Evolutionary conservation across 2,888 invertebrate species (phyloP), one percentile per base, ranked within the genome.

Genomic region (Noctua comes): DNA sequence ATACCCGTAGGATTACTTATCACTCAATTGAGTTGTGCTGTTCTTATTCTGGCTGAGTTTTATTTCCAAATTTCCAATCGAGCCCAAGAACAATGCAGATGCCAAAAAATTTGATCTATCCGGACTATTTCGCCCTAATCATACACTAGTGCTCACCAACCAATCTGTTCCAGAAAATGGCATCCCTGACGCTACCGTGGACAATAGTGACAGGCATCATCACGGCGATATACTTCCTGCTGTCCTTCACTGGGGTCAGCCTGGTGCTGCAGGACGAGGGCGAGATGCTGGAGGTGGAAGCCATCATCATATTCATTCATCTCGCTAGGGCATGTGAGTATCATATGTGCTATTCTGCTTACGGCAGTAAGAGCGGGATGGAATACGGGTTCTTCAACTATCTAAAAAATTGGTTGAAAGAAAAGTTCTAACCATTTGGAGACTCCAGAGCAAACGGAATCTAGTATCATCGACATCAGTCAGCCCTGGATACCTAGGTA

Each of bases 151-250:
- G 40, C 40, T 40, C n/a, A 51, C 10, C 10, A 4, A 3, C 1
- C n/a, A 65, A 65, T n/a, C 3, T 40, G 73, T 89, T 57, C 6
- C 91, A 96, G 96, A 96, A 94, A 88, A 89, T 95, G 46, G 91
- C 97, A 1, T 95, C 91, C 3, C 93, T 96, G 13, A 96, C 96
- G 0, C 90, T 96, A 2, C 97, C 96, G 0, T 96, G 96, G 96
- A 96, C 96, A 77, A 96, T 96, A 82, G 94, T 96, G 86, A 96
- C 95, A 1, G 96, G 97, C 18, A 95, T 96, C 77, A 91, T 96
- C 80, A 95, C 97, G 0, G 95, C 95, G 16, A 87, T 94, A n/a
- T 94, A 94, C 91, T 96, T 96, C 91, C 89, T 95, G 51, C 91
- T 96, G 88, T 92, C 95, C 48, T 92, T 96, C 64, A 96, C 96